A percentile compares a stretch with the other conserved stretches of the same genome.
Conservation (phyloP, 2,113 vertebrate genomes). For the Hoplias malabaricus region DNA sequence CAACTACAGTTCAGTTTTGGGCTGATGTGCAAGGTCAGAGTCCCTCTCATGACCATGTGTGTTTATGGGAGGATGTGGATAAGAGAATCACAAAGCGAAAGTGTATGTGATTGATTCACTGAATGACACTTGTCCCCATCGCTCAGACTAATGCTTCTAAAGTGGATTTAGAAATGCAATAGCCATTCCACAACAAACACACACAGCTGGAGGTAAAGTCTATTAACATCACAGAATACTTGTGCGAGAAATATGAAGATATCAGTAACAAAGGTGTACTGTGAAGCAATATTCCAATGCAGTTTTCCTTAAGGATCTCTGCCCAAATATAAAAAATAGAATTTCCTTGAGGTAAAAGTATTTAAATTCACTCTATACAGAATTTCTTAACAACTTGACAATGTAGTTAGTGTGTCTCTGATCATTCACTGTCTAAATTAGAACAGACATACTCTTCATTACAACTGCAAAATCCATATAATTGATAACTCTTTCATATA, state of each 20-base stretch:
- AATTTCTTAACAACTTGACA: no score
- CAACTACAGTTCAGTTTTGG: constrained; percentile 15
- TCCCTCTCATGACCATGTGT: neutral
- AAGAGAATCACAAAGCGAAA: neutral
- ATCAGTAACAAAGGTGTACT: neutral
- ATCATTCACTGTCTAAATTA: no score
- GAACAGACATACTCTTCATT: no score
- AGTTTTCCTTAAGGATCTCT: neutral
- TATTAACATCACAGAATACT: no score
- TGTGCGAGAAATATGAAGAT: no score
- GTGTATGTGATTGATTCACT: neutral
- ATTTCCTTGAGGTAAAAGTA: no score
- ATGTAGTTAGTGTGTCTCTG: no score
- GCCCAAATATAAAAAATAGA: no score
- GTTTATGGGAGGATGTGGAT: neutral
- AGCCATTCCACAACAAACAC: neutral
- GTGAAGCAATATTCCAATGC: neutral
- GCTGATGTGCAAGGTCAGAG: constrained; percentile 14
- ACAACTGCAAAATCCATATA: no score
- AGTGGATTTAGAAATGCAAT: neutral
- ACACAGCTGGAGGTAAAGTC: neutral
- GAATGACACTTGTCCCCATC: neutral
- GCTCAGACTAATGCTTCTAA: neutral
- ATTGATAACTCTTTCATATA: no score
- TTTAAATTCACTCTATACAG: no score